Percentiles rank a stretch among this genome's conserved stretches.
phyloP scores from a whole-genome alignment of 37 sponge, comb jelly and placozoan genomes.

The Mnemiopsis leidyi region DNA sequence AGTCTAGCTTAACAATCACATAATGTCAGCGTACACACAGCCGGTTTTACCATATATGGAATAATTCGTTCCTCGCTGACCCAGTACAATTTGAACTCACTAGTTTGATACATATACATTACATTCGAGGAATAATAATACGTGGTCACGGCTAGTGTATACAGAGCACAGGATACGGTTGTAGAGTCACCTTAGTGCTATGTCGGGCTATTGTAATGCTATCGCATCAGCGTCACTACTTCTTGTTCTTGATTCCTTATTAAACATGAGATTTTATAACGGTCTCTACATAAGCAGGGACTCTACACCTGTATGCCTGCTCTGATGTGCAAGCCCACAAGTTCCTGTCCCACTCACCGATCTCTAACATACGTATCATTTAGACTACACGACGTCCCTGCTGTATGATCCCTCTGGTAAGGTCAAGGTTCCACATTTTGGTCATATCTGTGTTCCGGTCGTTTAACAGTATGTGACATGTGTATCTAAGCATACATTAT shows the following conservation, averaged over 20 bases:
- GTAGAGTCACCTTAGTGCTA: not conserved
- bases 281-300: not conserved
- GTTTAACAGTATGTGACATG: not conserved
- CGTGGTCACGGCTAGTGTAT: not conserved
- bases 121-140: not conserved
- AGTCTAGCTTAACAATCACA: not conserved
- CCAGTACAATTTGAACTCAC: not conserved
- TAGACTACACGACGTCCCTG: not conserved
- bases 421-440: not conserved
- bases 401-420: not conserved
- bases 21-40: not conserved
- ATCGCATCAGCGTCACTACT: too few species aligned
- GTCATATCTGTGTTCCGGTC: not conserved
- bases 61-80: conserved; percentile 25
- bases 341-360: not conserved
- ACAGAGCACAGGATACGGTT: not conserved
- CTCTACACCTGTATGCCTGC: not conserved
- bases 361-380: not conserved
- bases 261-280: too few species aligned
- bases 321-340: not conserved
- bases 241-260: too few species aligned
- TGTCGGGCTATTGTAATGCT: not conserved
- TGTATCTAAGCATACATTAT: not conserved
- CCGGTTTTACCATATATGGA: conserved; percentile 41
- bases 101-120: not conserved